Percentiles rank a stretch among this genome's conserved stretches.
Conservation (phyloP, 2,888 invertebrate genomes). For the Ecliptopera silaceata region DNA sequence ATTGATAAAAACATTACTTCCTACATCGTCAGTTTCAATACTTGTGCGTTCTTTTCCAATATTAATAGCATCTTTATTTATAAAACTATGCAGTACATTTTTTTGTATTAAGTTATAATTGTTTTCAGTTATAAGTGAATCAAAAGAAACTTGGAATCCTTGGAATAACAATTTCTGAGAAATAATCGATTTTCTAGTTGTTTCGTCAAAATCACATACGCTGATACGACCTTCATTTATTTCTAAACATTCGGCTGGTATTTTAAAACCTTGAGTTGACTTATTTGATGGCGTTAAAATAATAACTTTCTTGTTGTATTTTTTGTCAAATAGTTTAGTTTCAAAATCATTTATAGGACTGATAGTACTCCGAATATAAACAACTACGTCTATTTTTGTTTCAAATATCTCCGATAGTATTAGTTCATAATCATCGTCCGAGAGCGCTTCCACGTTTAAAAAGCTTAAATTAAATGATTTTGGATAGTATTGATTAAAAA, state of each 20-base stretch:
- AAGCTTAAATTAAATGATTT: neutral
- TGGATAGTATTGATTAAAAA: neutral
- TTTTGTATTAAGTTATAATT: neutral
- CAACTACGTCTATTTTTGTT: neutral
- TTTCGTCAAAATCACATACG: conserved; percentile 8
- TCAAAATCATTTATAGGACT: neutral
- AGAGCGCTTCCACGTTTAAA: conserved; percentile 3
- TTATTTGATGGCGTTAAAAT: neutral
- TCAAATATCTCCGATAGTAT: conserved; percentile 7
- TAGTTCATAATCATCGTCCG: neutral
- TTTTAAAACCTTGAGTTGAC: neutral
- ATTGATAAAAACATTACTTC: neutral
- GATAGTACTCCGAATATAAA: neutral
- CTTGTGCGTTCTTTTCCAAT: conserved; percentile 8
- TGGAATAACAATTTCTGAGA: conserved; percentile 4
- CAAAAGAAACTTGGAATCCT: conserved; percentile 8
- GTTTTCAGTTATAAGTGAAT: neutral
- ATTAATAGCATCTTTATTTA: neutral
- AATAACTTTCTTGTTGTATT: conserved; percentile 1
- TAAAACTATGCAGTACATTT: neutral
- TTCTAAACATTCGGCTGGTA: neutral
- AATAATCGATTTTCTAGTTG: neutral
- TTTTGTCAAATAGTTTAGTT: neutral
- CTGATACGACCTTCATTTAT: conserved; percentile 2
- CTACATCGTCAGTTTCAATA: neutral